Evolutionary conservation across 2,113 vertebrate genomes (phyloP).

Genomic region (Indicator maculatus): DNA sequence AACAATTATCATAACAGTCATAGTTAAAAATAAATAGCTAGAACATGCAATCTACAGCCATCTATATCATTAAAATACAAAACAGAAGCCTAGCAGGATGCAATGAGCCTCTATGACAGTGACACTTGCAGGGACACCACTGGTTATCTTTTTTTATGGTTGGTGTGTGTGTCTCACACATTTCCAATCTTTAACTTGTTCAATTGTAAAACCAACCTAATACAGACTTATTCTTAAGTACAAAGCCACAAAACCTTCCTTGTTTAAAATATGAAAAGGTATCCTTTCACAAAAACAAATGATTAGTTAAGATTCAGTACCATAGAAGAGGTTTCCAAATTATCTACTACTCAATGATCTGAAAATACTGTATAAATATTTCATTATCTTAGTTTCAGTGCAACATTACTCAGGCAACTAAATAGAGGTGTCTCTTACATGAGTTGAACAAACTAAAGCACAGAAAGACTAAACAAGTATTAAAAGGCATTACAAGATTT

Average conservation of each 20-base stretch:
- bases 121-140: not conserved
- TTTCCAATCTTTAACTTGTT: not conserved
- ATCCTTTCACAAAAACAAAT: not conserved
- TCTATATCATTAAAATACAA: not conserved
- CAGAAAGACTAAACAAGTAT: not conserved
- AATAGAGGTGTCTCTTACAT: not conserved
- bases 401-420: not conserved
- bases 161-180: not conserved
- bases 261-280: not conserved
- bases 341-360: conserved; percentile 41
- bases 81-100: not conserved
- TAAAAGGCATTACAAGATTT: not conserved
- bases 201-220: not conserved
- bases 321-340: conserved; percentile 36
- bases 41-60: not conserved
- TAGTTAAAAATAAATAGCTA: not conserved
- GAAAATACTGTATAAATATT: conserved; percentile 45
- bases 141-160: not conserved
- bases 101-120: not conserved
- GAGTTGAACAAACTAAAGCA: not conserved
- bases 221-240: not conserved
- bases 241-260: not conserved
- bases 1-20: not conserved
- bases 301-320: conserved; percentile 22
- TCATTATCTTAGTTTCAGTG: conserved; percentile 17